Base-by-base conservation (phyloP, 2,888 invertebrate species). In the Poecilobothrus nobilitatus region DNA sequence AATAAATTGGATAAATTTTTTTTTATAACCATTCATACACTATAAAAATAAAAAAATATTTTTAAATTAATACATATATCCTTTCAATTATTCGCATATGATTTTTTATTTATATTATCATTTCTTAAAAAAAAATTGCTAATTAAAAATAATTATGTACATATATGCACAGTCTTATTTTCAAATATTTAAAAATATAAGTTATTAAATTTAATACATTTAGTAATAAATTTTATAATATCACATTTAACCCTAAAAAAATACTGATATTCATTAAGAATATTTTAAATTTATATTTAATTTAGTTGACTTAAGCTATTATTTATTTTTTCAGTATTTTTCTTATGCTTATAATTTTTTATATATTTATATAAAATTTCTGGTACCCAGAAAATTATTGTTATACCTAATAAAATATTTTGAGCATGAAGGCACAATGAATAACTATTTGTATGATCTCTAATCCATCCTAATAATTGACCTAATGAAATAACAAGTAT, bases 381-480 rank as follows among this genome's bases (percentile, higher is more conserved):
- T 21, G 86, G 84, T 8, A 84, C 77, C 89, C 89, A 89, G 62
- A 84, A 80, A 0, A 83, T 73, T 41, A 87, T 78, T 1, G 89
- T 83, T 22, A 86, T 66, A 0, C 86, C 76, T 5, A 88, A 74
- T 0, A 88, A 76, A 1, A 83, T 72, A 76, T 87, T 87, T 75
- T 89, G 87, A 0, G 86, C 84, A 70, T 89, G 87, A 71, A 90
- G 86, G 70, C 88, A 88, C 1, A 85, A 75, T 1, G 85, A 76
- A 75, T 87, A 90, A 72, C 89, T 90, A 20, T 80, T 82, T 1
- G 87, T 86, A 68, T 83, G 84, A 75, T 91, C 91, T 74, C 89
- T 84, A 67, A 90, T 82, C 85, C 87, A 88, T 22, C 90, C 81
- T n/a, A 86, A 76, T 9, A 84, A 72, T 73, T 88, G 89, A 1